phyloP scores from a whole-genome alignment of 2,888 invertebrate genomes.

The Diadromus collaris region DNA sequence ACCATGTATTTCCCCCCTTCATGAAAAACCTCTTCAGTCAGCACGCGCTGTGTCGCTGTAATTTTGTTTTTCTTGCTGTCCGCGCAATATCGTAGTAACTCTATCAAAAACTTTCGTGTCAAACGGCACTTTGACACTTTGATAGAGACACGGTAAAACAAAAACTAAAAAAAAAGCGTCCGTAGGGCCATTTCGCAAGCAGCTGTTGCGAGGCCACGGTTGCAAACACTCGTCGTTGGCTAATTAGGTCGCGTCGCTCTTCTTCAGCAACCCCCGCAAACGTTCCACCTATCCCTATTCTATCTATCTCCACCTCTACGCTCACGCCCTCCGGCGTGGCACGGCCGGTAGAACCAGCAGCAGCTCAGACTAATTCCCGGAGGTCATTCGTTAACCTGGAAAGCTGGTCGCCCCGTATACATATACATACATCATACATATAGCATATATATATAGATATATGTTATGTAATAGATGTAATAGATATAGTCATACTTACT shows the following conservation, averaged over 20 bases:
- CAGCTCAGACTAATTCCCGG: conserved; percentile 55
- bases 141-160: conserved; percentile 6
- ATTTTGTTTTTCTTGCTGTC: background rate
- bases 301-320: conserved; percentile 15
- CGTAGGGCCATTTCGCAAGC: conserved; percentile 37
- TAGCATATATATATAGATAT: no score
- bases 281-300: conserved; percentile 1
- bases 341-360: conserved; percentile 15
- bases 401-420: conserved; percentile 37
- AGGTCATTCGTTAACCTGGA: conserved; percentile 60
- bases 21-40: background rate
- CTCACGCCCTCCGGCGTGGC: conserved; percentile 13
- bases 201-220: conserved; percentile 25
- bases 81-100: background rate
- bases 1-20: no score
- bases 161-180: conserved; percentile 17
- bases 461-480: no score
- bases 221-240: conserved; percentile 26
- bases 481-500: no score
- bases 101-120: background rate
- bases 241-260: conserved; percentile 57
- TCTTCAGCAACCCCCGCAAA: conserved; percentile 47
- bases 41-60: background rate
- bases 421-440: background rate
- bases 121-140: background rate